Evolutionary conservation across 2,113 vertebrate genomes (phyloP), one percentile per base, ranked within the genome.

Genomic region (Condylura cristata): DNA sequence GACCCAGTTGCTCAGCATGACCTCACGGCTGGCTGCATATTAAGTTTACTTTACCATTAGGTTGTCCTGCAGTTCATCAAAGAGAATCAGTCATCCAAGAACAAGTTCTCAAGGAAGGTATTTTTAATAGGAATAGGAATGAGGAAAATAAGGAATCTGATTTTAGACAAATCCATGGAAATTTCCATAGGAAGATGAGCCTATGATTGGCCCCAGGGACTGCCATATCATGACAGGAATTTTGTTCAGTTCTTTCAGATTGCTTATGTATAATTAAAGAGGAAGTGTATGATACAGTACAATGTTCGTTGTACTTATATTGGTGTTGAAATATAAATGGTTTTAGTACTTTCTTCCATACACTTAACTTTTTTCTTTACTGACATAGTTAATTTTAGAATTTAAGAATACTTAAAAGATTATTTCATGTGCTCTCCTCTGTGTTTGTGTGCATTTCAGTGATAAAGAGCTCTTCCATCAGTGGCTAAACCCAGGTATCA

Each of bases 41-140:
- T 46, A 87, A 41, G 26, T 88, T 90, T 68, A 58, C 16, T 34
- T 94, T 89, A 82, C 39, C 46, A 78, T 79, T 89, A 89, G 26
- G 8, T 81, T 91, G 85, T 86, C 60, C 46, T 48, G 3, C 30
- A 63, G 41, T 41, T 93, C 20, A 65, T 71, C 87, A 74, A 60
- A 68, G 24, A 34, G 12, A 12, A 12, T 51, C 48, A 93, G 51
- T 74, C 14, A 41, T 66, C 65, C 41, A 61, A 88, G 41, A 93
- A 87, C 4, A 84, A 41, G 72, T 32, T 32, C 48, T 37, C 53
- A 68, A 95, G 63, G n/a, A 51, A 51, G 48, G 11, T 51, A 2
- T 34, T 88, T 83, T 95, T 61, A 46, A 70, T 75, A 16, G 24
- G 66, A 70, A 41, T 26, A 68, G 58, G 51, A 91, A 86, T 58